phyloP scores from a whole-genome alignment of 2,888 invertebrate species.

The Galerucella calmariensis region DNA sequence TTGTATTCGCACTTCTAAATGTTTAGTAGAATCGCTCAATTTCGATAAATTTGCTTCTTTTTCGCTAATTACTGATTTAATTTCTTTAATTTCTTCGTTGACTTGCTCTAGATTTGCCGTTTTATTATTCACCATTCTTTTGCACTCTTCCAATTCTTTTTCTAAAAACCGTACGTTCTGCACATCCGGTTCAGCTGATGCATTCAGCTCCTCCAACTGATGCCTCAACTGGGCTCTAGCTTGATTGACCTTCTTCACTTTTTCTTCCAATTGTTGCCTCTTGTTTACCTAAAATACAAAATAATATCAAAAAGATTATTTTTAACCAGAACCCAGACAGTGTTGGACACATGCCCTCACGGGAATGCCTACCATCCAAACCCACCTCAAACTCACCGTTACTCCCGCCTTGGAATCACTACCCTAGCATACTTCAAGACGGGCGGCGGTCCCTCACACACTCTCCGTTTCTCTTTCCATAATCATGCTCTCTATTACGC shows the following conservation, averaged over 20 bases:
- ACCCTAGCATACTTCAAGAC: too few species aligned
- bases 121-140: slow-evolving; percentile 63
- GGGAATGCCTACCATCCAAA: too few species aligned
- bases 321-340: too few species aligned
- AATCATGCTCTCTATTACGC: too few species aligned
- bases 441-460: too few species aligned
- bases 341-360: too few species aligned
- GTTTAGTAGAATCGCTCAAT: slow-evolving; percentile 51
- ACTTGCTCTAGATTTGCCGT: slow-evolving; percentile 57
- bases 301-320: neutral
- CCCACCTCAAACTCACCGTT: too few species aligned
- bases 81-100: slow-evolving; percentile 56
- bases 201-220: slow-evolving; percentile 54
- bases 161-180: slow-evolving; percentile 59
- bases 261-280: slow-evolving; percentile 52
- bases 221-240: slow-evolving; percentile 51
- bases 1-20: slow-evolving; percentile 55
- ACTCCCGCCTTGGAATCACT: too few species aligned
- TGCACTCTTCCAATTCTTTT: slow-evolving; percentile 58
- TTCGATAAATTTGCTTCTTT: slow-evolving; percentile 62
- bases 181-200: slow-evolving; percentile 60
- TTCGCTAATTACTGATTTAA: slow-evolving; percentile 56
- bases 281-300: slow-evolving; percentile 16
- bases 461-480: too few species aligned
- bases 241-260: slow-evolving; percentile 53